phyloP scores from a whole-genome alignment of 2,888 invertebrate genomes.

The Heliconius cydno region DNA sequence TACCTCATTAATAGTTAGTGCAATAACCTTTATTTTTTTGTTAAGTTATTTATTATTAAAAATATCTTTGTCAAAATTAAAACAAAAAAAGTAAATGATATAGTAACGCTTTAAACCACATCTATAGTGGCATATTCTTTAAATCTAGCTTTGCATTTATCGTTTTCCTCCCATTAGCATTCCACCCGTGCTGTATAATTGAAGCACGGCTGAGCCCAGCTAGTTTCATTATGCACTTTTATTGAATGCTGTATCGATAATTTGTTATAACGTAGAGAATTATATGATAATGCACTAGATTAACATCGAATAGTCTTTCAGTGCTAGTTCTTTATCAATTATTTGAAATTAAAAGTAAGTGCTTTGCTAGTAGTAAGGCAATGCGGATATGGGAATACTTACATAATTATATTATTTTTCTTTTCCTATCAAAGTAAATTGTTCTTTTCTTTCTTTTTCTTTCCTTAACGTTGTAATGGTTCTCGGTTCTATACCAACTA shows the following conservation, averaged over 20 bases:
- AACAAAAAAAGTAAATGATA: background rate
- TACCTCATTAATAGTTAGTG: too few species aligned
- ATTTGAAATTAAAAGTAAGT: background rate
- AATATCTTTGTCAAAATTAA: too few species aligned
- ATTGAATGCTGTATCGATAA: slow-evolving; percentile 48
- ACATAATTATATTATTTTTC: background rate
- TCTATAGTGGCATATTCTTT: slow-evolving; percentile 55
- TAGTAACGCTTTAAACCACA: slow-evolving; percentile 4
- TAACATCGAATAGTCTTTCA: slow-evolving; percentile 46
- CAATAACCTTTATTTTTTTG: too few species aligned
- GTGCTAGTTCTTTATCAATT: slow-evolving; percentile 39
- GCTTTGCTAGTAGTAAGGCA: background rate
- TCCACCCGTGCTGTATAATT: slow-evolving; percentile 68
- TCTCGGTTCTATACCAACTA: background rate
- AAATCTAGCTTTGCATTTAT: slow-evolving; percentile 58
- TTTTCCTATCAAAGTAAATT: too few species aligned
- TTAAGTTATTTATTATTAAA: too few species aligned
- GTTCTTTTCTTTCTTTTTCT: too few species aligned
- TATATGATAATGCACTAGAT: slow-evolving; percentile 45
- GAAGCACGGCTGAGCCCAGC: slow-evolving; percentile 64
- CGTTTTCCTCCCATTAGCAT: slow-evolving; percentile 73
- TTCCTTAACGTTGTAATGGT: background rate
- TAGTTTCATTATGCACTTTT: slow-evolving; percentile 61
- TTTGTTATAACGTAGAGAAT: slow-evolving; percentile 45
- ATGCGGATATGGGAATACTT: background rate